phyloP scores from a whole-genome alignment of 2,113 vertebrate species.

The Patagioenas fasciata region DNA sequence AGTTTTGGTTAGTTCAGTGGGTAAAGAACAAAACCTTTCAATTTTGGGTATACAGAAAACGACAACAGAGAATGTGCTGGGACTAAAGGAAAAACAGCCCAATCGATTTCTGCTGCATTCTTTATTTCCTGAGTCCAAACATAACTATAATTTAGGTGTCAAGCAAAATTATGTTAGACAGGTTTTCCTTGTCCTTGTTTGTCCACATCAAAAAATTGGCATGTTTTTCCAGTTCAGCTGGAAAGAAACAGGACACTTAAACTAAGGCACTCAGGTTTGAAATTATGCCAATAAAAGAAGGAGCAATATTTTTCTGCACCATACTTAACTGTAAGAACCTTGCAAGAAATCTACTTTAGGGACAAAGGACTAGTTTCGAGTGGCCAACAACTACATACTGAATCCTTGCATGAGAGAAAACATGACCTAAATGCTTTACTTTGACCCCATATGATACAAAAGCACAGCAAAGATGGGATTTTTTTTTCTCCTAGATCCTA shows the following conservation, averaged over 20 bases:
- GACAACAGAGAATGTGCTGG: background rate
- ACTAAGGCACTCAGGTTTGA: background rate
- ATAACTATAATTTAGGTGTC: conserved; percentile 4
- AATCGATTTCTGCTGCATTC: background rate
- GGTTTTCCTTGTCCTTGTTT: conserved; percentile 8
- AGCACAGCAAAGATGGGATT: background rate
- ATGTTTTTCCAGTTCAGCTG: background rate
- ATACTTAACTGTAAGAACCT: background rate
- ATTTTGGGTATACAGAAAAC: background rate
- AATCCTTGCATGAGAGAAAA: background rate
- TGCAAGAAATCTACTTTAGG: background rate
- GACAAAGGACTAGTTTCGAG: background rate
- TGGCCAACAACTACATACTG: background rate
- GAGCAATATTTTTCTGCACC: background rate
- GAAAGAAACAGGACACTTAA: background rate
- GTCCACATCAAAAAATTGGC: conserved; percentile 6
- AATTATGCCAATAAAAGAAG: background rate
- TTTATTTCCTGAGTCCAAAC: background rate
- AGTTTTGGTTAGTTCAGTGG: background rate
- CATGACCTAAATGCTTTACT: background rate
- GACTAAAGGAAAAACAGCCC: background rate
- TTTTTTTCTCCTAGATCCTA: background rate
- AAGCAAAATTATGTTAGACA: conserved; percentile 32
- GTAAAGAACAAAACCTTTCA: background rate
- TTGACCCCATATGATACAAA: background rate